Conservation (phyloP, 2,113 vertebrate species). For the Ammospiza nelsoni region DNA sequence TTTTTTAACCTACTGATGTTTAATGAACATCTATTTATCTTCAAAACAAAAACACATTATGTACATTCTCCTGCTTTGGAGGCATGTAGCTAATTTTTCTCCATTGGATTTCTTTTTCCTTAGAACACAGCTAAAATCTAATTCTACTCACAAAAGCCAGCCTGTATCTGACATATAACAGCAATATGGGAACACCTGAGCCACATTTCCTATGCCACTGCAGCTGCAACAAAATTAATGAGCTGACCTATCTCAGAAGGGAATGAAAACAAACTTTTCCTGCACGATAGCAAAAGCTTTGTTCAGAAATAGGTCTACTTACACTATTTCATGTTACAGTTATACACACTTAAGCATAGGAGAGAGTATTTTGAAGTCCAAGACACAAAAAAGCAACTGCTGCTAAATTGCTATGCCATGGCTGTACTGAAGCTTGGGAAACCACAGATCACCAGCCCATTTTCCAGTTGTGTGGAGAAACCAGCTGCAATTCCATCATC, state of each 20-base stretch:
- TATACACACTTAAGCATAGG: neutral
- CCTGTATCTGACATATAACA: neutral
- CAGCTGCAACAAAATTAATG: conserved; percentile 37
- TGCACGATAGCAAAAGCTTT: neutral
- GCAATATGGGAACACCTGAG: neutral
- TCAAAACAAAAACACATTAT: neutral
- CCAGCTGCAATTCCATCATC: neutral
- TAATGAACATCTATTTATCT: neutral
- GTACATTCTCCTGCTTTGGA: neutral
- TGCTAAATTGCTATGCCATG: neutral
- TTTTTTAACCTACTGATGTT: neutral
- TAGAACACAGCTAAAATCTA: neutral
- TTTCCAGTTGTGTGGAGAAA: neutral
- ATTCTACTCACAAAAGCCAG: neutral
- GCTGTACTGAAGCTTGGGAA: neutral
- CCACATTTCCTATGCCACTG: neutral
- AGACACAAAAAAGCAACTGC: neutral
- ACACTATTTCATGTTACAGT: neutral
- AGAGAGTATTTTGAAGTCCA: neutral
- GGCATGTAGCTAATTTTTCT: neutral
- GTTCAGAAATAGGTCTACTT: neutral
- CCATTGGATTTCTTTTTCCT: neutral
- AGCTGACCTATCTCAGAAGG: conserved; percentile 18
- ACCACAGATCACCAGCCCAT: neutral
- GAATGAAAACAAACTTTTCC: conserved; percentile 9